Conservation (phyloP, 2,888 invertebrate species). For the Ichneumoninae sp. region DNA sequence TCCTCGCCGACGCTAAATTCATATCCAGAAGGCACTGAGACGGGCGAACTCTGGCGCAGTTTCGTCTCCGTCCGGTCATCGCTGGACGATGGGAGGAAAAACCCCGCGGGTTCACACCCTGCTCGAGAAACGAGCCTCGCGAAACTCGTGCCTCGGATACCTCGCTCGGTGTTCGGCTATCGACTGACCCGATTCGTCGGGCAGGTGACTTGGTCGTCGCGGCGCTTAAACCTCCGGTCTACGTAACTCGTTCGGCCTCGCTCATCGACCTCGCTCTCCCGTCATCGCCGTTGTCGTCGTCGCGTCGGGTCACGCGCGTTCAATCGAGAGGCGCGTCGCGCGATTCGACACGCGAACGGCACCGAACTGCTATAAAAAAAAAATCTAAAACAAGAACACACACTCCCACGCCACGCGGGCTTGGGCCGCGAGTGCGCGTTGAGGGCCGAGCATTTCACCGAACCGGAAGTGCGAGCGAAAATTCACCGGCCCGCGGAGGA, state of each 20-base stretch:
- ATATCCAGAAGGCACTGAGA: constrained; percentile 10
- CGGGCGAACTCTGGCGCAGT: background rate
- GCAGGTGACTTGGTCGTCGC: constrained; percentile 43
- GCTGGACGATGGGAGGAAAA: background rate
- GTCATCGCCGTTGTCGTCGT: constrained; percentile 1
- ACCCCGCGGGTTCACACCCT: constrained; percentile 26
- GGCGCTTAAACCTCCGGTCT: constrained; percentile 28
- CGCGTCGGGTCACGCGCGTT: constrained; percentile 22
- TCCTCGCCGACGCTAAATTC: constrained; percentile 20
- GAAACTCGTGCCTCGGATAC: constrained; percentile 23
- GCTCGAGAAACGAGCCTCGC: background rate
- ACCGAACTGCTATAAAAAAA: background rate
- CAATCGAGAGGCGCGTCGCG: constrained; percentile 39
- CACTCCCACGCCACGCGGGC: background rate
- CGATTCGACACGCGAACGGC: constrained; percentile 44
- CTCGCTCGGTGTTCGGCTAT: constrained; percentile 45
- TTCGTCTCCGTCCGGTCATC: background rate
- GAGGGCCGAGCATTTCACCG: background rate
- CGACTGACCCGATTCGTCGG: constrained; percentile 65
- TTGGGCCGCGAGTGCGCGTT: too few relatives aligned
- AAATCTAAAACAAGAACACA: background rate
- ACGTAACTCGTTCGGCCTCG: constrained; percentile 57
- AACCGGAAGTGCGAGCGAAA: background rate
- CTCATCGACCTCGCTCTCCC: constrained; percentile 45
- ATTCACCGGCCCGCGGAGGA: background rate